phyloP scores from a whole-genome alignment of 2,888 invertebrate genomes.

The Germaria angustata region DNA sequence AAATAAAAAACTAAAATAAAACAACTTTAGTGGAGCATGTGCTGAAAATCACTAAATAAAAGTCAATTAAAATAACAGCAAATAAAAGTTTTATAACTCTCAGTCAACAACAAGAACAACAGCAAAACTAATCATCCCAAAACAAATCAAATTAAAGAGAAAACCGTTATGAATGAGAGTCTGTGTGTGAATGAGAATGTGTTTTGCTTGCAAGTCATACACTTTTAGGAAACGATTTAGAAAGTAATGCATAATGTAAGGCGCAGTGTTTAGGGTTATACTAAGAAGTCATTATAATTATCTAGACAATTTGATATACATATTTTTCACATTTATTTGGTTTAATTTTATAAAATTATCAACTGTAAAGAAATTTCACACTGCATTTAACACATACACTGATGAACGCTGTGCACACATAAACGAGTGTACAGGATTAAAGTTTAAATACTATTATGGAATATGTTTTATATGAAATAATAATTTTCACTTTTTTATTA shows the following conservation, averaged over 20 bases:
- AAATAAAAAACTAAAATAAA: neutral
- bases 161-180: neutral
- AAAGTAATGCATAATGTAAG: slow-evolving; percentile 26
- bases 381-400: slow-evolving; percentile 9
- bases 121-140: neutral
- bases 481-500: too few relatives aligned
- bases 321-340: neutral
- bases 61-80: too few relatives aligned
- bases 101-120: slow-evolving; percentile 41
- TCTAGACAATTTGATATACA: neutral
- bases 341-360: slow-evolving; percentile 13
- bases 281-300: neutral
- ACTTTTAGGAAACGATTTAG: neutral
- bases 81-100: slow-evolving; percentile 40
- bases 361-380: slow-evolving; percentile 26
- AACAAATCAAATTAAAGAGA: neutral
- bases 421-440: neutral
- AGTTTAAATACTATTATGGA: neutral
- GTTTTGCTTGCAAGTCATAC: neutral
- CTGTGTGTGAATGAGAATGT: neutral
- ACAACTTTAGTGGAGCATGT: slow-evolving; percentile 45
- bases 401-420: neutral
- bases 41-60: slow-evolving; percentile 45
- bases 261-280: neutral
- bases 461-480: neutral